Conservation (phyloP, 2,888 invertebrate species). For the Biston stratarius region DNA sequence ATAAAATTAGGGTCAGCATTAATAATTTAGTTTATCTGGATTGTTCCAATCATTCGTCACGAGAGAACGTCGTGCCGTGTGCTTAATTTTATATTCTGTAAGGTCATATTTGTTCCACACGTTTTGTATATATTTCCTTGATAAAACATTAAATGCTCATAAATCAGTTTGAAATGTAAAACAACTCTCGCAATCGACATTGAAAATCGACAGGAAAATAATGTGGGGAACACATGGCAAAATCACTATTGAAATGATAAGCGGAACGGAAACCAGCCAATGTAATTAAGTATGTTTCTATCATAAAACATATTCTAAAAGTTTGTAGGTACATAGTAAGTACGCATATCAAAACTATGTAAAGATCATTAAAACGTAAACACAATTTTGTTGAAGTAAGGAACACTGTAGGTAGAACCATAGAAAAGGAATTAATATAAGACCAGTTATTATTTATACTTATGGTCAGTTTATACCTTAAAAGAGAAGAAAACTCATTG, state of each 20-base stretch:
- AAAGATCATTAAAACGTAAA: background rate
- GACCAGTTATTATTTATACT: too few species aligned
- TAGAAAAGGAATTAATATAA: too few species aligned
- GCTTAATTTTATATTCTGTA: conserved; percentile 1
- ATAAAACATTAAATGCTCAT: background rate
- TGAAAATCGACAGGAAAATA: conserved; percentile 26
- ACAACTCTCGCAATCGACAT: conserved; percentile 14
- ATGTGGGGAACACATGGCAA: conserved; percentile 19
- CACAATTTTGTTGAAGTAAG: background rate
- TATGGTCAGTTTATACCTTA: background rate
- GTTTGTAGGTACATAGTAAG: background rate
- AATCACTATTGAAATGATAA: conserved; percentile 18
- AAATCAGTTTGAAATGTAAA: background rate
- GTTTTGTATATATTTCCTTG: conserved; percentile 10
- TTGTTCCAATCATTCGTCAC: conserved; percentile 4
- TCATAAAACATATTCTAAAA: background rate
- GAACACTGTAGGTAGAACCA: too few species aligned
- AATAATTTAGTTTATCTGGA: conserved; percentile 7
- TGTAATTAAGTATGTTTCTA: conserved; percentile 6
- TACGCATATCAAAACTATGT: background rate
- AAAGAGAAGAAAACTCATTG: conserved; percentile 3
- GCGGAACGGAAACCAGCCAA: conserved; percentile 16
- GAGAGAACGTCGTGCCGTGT: conserved; percentile 3
- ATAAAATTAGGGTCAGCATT: conserved; percentile 4
- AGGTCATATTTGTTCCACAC: conserved; percentile 2